Base-by-base conservation (phyloP, 1,140 invertebrate species). In the Coptotermes formosanus region DNA sequence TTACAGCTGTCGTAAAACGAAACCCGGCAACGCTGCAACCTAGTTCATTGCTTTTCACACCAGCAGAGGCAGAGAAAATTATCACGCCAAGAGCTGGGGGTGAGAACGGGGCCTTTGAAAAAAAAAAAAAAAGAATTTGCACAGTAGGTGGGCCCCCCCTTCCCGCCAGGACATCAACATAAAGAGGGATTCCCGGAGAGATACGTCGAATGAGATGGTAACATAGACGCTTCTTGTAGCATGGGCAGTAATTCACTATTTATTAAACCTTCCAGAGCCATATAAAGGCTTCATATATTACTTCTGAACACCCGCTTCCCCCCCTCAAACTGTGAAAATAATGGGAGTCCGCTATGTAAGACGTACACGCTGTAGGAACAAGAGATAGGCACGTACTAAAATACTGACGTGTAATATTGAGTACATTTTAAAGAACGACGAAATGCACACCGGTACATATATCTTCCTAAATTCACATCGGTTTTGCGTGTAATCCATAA, bases 1-100 rank as follows among this genome's bases (percentile, higher is more conserved):
- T 75, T 75, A 75, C 14, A 14, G 64, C 64, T 7, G 25, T 30
- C 64, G n/a, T 75, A 14, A 75, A 75, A 75, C n/a, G 64, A 75
- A 55, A n/a, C n/a, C 64, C 7, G n/a, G 64, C n/a, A 75, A 75
- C 64, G 64, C 25, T 8, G 64, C 64, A 30, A 30, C 64, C 2
- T 64, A n/a, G 59, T 64, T 64, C 59, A 64, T 64, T 64, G 12
- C 59, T n/a, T 75, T 75, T 75, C 64, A 75, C 64, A 75, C 64
- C 25, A 75, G 64, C 64, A 14, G 38, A 38, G 38, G 64, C 64
- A 30, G 64, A 30, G 64, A 30, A 75, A 75, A 75, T 75, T 75
- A 75, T 75, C 14, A 75, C 64, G 14, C 25, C 64, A 75, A 30
- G 64, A 75, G n/a, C 12, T 75, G 64, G 64, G 64, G 64, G 64